Base-by-base conservation (phyloP, 64 coral and sea anemone species). In the Dendrophyllia cribrosa region DNA sequence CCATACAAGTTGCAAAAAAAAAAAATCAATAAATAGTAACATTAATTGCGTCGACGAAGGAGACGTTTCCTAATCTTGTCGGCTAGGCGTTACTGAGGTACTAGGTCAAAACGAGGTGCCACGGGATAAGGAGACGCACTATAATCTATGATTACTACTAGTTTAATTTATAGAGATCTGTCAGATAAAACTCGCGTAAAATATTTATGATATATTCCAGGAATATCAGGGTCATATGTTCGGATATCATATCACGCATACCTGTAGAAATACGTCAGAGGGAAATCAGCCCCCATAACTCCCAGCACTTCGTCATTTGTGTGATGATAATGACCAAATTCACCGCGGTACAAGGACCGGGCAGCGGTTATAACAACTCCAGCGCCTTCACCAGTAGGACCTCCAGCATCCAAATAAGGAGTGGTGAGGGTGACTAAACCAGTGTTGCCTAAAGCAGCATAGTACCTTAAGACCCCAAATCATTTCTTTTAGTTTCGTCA, bases 211-310 rank as follows among this genome's bases (percentile, higher is more conserved):
- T 9, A 69, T 8, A 69, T 4, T 7, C 20, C 6, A 34, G 75
- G n/a, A 77, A 77, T 5, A 23, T 47, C 9, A 3, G 0, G n/a
- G 14, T 56, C 45, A 77, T 50, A 51, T 77, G 6, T 19, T 45
- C 5, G 20, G 16, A 17, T 48, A 12, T 56, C 12, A 12, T 56
- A 9, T 56, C 12, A 20, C 3, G 5, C 4, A 4, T 20, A 90
- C 88, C 88, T 90, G 62, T 90, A 44, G 65, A 90, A 90, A 58
- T 79, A 90, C 13, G 75, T 78, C 9, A 90, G 15, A 5, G 76
- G 34, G 64, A 90, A 90, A 68, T 90, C 88, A 58, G 88, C 88
- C 11, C 76, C 88, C 62, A 90, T 69, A 7, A 90, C 88, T 51
- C 88, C 88, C 7, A 90, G 21, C 46, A 90, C 88, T 21, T 90